These are phyloP conservation scores for Tridacna gigas DNA, from an alignment of 2,888 invertebrate species.

Conservation along the genomic window DNA sequence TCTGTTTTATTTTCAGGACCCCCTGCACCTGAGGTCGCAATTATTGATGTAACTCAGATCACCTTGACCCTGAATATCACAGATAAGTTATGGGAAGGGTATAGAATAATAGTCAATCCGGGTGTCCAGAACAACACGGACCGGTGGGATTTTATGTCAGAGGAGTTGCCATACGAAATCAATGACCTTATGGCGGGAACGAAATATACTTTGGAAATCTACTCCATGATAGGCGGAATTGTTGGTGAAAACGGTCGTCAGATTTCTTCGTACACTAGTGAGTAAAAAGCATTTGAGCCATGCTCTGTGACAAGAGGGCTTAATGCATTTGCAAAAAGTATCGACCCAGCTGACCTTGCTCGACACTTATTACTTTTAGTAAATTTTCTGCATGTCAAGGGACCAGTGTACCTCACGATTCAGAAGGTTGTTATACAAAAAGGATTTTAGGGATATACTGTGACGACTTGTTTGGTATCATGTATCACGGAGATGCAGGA, in stretches of 20 bases:
- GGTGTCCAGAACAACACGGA: neutral
- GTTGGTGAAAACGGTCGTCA: neutral
- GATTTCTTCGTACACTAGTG: neutral
- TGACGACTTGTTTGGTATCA: too few species aligned
- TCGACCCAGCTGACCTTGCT: too few species aligned
- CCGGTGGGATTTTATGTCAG: too few species aligned
- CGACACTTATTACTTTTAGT: too few species aligned
- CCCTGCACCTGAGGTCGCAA: neutral
- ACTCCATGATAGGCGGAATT: neutral
- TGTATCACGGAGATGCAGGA: too few species aligned
- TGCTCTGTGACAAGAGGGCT: too few species aligned
- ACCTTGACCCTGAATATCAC: neutral
- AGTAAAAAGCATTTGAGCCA: neutral
- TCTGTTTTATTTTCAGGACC: neutral
- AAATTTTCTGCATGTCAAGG: too few species aligned
- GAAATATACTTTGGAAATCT: neutral
- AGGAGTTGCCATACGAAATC: neutral
- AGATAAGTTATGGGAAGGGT: neutral
- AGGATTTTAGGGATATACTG: too few species aligned
- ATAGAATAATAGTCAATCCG: neutral
- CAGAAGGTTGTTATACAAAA: too few species aligned
- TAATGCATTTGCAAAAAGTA: too few species aligned
- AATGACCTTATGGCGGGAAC: neutral
- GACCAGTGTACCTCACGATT: too few species aligned
- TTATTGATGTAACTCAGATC: neutral